Conservation (phyloP, 2,888 invertebrate species). For the Toxonevra muliebris region DNA sequence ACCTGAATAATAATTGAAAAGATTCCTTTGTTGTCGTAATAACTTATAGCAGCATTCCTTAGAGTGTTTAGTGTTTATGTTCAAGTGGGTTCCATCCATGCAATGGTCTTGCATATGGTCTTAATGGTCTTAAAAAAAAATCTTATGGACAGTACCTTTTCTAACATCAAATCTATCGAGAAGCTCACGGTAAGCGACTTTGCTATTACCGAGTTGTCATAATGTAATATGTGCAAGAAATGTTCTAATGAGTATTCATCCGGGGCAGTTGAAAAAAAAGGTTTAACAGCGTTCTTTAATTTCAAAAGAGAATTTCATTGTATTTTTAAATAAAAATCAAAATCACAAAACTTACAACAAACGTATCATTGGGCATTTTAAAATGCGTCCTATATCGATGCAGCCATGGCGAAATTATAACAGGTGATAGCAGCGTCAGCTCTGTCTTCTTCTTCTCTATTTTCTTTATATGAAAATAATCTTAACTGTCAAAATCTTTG, state of each 20-base stretch:
- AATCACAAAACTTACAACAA: conserved; percentile 6
- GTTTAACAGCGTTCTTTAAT: background rate
- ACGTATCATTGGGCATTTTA: conserved; percentile 8
- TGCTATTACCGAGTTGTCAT: conserved; percentile 11
- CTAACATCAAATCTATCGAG: background rate
- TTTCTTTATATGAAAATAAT: too few species aligned
- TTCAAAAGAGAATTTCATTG: background rate
- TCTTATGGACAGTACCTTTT: background rate
- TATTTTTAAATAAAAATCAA: conserved; percentile 1
- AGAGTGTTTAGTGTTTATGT: conserved; percentile 18
- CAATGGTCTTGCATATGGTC: too few species aligned
- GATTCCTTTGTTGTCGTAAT: conserved; percentile 19
- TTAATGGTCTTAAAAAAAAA: conserved; percentile 15
- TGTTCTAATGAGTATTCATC: conserved; percentile 2
- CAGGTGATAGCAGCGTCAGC: too few species aligned
- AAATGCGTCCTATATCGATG: background rate
- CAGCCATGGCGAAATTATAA: too few species aligned
- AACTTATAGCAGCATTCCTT: conserved; percentile 14
- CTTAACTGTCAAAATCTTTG: too few species aligned
- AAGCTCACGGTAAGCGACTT: background rate
- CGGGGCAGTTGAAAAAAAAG: conserved; percentile 2
- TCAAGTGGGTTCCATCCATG: conserved; percentile 21
- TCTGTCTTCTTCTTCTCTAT: too few species aligned
- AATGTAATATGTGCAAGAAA: conserved; percentile 4
- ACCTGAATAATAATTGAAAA: conserved; percentile 21